Evolutionary conservation across 2,113 vertebrate species (phyloP), one percentile per base, ranked within the genome.

Genomic region (Reinhardtius hippoglossoides): DNA sequence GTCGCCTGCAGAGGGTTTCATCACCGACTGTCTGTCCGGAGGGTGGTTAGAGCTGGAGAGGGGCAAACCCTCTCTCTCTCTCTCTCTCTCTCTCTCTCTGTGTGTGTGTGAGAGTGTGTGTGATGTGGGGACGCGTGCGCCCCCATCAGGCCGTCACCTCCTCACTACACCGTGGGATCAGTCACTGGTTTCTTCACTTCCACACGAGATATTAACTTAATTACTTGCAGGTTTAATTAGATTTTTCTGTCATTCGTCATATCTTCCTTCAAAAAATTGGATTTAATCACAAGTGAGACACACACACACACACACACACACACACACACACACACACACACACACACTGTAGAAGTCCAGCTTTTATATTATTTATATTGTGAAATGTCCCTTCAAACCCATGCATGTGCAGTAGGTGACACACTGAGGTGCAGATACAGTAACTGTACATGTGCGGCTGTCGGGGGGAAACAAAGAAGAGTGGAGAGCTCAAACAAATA

Each of bases 41-140:
- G 78, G 75, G 55, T 65, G 75, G 78, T 84, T 82, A 73, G 44
- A 82, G 80, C 75, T 55, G 71, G 67, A 24, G 78, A 60, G 78
- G 69, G 63, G 74, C 72, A 37, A 37, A 50, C 65, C 40, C 73
- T n/a, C 61, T 54, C 78, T 23, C 40, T 10, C 37, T 6, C 74
- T 23, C 42, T 21, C 56, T 42, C 31, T 24, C 27, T 50, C 40
- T 4, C 56, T 50, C 35, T 23, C 67, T 59, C 52, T 16, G 26
- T 60, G 3, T 9, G 26, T 9, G 8, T n/a, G 40, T 13, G 10
- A 3, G 12, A 16, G 12, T 18, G 21, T 27, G 26, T 60, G 3
- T 20, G 13, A 27, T 16, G 3, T 16, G 24, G 7, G 12, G 16
- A 3, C 15, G 21, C 16, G 24, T 40, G 37, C 9, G 37, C 27